These are phyloP conservation scores for Lamellibrachia columna DNA, from an alignment of 2,888 invertebrate species.

Conservation along the genomic window DNA sequence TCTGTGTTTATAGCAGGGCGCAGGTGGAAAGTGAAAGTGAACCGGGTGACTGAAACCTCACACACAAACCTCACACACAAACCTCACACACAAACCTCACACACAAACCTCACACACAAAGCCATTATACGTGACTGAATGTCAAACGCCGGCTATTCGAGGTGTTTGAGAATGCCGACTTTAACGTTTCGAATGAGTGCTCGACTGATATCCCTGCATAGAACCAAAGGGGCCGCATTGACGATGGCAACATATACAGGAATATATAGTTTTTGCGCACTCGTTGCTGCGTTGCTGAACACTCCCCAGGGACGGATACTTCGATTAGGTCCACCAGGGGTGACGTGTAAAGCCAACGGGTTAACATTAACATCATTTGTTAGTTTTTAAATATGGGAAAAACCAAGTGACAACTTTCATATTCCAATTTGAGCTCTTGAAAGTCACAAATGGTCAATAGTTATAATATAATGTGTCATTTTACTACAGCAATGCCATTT, in stretches of 20 bases:
- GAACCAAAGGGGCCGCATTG: not conserved
- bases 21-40: not conserved
- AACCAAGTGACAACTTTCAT: not conserved
- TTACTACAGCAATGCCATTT: not conserved
- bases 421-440: not conserved
- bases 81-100: not conserved
- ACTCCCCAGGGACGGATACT: not conserved
- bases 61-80: not conserved
- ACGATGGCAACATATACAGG: not conserved
- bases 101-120: not conserved
- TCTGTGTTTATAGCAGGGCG: not conserved
- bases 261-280: not conserved
- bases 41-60: not conserved
- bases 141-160: not conserved
- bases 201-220: not conserved
- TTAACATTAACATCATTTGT: not conserved
- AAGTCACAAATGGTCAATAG: not conserved
- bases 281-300: not conserved
- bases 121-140: not conserved
- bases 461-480: not conserved
- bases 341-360: not conserved
- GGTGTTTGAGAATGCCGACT: not conserved
- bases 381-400: not conserved
- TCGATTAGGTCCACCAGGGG: not conserved
- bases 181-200: not conserved